Evolutionary conservation across 2,113 vertebrate genomes (phyloP).

Genomic region (Bos indicus): DNA sequence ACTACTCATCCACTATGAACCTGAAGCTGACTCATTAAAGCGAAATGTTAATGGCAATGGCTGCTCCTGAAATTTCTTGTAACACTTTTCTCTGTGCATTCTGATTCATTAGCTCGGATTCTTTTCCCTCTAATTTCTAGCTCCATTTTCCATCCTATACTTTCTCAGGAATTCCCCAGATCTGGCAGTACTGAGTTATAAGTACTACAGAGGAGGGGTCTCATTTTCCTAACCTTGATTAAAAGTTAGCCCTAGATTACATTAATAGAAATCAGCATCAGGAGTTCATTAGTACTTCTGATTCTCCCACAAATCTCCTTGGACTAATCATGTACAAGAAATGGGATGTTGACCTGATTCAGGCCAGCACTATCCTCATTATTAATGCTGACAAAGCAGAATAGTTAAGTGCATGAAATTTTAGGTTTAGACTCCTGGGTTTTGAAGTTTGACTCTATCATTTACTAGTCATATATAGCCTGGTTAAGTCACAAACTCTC

Average conservation of each 20-base stretch:
- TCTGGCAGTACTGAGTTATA: not conserved
- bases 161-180: not conserved
- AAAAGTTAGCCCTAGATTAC: not conserved
- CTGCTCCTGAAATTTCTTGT: not conserved
- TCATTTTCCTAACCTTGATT: not conserved
- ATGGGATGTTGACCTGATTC: not conserved
- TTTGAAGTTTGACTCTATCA: not conserved
- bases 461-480: not conserved
- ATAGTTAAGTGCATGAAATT: not conserved
- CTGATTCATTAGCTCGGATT: not conserved
- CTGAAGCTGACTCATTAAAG: not conserved
- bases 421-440: not conserved
- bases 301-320: not conserved
- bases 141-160: not conserved
- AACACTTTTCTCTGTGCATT: not conserved
- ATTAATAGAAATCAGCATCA: not conserved
- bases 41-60: not conserved
- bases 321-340: not conserved
- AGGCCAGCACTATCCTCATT: not conserved
- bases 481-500: not conserved
- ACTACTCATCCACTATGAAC: not conserved
- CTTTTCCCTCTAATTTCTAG: not conserved
- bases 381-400: not conserved
- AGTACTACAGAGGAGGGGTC: not conserved
- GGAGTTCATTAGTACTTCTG: not conserved